Percentiles rank a stretch among this genome's conserved stretches.
Conservation (phyloP, 2,888 invertebrate genomes). For the Synergus laeviventris region DNA sequence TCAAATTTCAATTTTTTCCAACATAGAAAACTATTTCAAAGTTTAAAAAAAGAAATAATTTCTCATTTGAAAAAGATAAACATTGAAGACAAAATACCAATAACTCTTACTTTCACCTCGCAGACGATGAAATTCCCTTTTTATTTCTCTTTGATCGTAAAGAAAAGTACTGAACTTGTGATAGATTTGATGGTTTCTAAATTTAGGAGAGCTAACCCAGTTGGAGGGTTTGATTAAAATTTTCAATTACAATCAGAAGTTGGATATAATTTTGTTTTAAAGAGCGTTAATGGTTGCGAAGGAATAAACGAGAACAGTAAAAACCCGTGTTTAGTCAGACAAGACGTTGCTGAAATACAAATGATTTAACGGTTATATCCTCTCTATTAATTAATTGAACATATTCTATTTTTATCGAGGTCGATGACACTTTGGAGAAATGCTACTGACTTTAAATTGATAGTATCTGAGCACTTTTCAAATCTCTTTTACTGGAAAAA, state of each 20-base stretch:
- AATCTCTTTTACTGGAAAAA: not conserved
- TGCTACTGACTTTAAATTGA: not conserved
- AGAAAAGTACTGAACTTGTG: not conserved
- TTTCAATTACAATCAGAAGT: not conserved
- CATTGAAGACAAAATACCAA: not conserved
- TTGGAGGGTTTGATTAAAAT: not conserved
- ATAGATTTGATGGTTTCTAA: not conserved
- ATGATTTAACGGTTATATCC: not conserved
- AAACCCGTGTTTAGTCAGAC: not conserved
- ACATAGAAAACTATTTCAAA: too few species aligned
- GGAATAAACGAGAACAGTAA: not conserved
- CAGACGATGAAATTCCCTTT: not conserved
- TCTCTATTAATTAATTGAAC: not conserved
- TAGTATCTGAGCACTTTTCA: not conserved
- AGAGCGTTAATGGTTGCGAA: not conserved
- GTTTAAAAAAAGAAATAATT: too few species aligned
- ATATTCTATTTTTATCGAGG: conserved; percentile 7
- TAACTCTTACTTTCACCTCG: not conserved
- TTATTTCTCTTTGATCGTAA: not conserved
- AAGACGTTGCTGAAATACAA: not conserved
- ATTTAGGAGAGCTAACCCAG: not conserved
- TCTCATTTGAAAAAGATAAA: not conserved
- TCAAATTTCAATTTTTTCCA: not conserved
- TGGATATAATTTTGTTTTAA: not conserved
- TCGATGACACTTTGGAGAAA: not conserved